These are phyloP conservation scores for Tachina fera DNA, from an alignment of 2,888 invertebrate genomes.

Conservation along the genomic window DNA sequence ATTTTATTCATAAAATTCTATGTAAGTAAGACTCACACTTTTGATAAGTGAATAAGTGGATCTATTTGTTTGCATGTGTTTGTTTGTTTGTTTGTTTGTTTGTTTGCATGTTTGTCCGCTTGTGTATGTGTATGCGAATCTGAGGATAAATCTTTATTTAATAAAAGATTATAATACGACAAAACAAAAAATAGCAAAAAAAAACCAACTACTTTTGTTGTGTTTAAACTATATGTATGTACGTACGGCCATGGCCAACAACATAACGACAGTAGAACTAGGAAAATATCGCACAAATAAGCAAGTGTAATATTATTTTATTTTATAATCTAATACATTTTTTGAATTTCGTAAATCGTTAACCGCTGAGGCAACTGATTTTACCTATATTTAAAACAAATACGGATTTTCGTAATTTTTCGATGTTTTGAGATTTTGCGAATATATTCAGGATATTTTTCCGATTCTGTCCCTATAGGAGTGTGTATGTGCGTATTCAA, in stretches of 20 bases:
- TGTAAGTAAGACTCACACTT: slow-evolving; percentile 51
- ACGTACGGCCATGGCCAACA: slow-evolving; percentile 4
- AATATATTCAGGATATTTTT: too few relatives aligned
- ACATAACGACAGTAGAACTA: background rate
- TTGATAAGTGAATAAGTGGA: slow-evolving; percentile 40
- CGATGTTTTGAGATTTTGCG: too few relatives aligned
- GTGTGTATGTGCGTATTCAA: too few relatives aligned
- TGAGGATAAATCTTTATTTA: slow-evolving; percentile 57
- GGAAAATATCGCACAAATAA: slow-evolving; percentile 5
- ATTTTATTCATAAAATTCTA: slow-evolving; percentile 39
- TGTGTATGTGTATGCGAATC: background rate
- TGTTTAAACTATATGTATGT: slow-evolving; percentile 13
- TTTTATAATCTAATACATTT: too few relatives aligned
- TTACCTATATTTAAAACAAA: too few relatives aligned
- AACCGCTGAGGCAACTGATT: too few relatives aligned
- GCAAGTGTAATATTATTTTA: too few relatives aligned
- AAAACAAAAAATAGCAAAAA: background rate
- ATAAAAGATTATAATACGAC: slow-evolving; percentile 53
- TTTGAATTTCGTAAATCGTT: too few relatives aligned
- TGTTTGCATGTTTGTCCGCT: slow-evolving; percentile 4
- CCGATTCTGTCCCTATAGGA: too few relatives aligned
- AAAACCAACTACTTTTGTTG: slow-evolving; percentile 27
- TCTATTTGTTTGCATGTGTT: slow-evolving; percentile 24
- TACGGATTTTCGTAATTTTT: too few relatives aligned
- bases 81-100: background rate